Evolutionary conservation across 2,888 invertebrate genomes (phyloP).

Genomic region (Oxytorus armatus): DNA sequence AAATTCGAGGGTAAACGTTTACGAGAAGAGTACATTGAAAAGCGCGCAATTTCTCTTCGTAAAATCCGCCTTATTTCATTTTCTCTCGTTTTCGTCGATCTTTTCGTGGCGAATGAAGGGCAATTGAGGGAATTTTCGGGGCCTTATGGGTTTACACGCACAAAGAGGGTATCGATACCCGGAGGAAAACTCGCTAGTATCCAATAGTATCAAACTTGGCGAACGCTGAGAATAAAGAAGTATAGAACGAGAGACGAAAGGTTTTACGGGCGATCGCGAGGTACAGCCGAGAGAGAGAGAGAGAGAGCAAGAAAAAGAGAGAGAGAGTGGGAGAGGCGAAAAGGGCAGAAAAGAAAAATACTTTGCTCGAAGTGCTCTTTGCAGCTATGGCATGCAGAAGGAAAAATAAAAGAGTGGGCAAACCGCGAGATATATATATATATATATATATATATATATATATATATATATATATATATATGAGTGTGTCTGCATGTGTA

Average conservation of each 20-base stretch:
- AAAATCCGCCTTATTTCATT: constrained; percentile 22
- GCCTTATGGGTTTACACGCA: too few relatives aligned
- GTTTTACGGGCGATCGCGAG: constrained; percentile 1
- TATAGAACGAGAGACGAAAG: constrained; percentile 31
- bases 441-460: constrained; percentile 25
- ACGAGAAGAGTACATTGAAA: constrained; percentile 67
- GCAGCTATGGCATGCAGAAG: constrained; percentile 47
- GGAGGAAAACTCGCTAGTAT: not conserved
- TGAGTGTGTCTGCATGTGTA: constrained; percentile 21
- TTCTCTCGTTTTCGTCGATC: constrained; percentile 35
- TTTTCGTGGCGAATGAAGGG: too few relatives aligned
- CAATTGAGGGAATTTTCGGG: too few relatives aligned
- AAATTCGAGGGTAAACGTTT: constrained; percentile 33
- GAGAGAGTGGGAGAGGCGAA: constrained; percentile 49
- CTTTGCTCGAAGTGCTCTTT: constrained; percentile 64
- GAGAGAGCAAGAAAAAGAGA: constrained; percentile 37
- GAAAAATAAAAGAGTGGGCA: constrained; percentile 34
- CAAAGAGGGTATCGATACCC: constrained; percentile 56
- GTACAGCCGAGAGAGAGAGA: constrained; percentile 47
- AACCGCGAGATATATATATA: constrained; percentile 41
- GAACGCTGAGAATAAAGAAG: constrained; percentile 22
- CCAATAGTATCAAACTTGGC: constrained; percentile 8
- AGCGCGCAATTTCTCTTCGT: constrained; percentile 32
- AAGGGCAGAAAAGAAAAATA: constrained; percentile 66
- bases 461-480: constrained; percentile 30